These are phyloP conservation scores for Holacanthus passer DNA, from an alignment of 2,113 vertebrate species.

Conservation along the genomic window DNA sequence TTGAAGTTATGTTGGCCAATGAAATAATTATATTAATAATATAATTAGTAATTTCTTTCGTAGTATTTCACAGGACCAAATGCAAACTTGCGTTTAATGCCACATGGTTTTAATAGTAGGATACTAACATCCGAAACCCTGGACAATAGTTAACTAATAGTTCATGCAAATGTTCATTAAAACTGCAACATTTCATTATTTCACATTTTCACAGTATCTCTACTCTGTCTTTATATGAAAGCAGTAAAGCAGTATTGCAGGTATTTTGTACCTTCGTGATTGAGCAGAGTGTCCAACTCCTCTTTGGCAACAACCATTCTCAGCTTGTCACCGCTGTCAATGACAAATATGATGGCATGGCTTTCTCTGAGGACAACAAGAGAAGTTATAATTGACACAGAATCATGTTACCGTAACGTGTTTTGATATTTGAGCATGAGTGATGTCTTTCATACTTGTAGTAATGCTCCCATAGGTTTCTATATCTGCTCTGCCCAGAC, in stretches of 20 bases:
- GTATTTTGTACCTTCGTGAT: slow-evolving; percentile 90
- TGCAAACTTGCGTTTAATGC: too few relatives aligned
- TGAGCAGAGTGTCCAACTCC: slow-evolving; percentile 95
- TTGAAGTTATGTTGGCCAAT: too few relatives aligned
- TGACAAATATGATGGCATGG: slow-evolving; percentile 99
- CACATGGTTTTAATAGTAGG: background rate
- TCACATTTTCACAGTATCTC: background rate
- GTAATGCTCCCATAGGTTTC: slow-evolving; percentile 99
- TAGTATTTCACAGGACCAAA: too few relatives aligned
- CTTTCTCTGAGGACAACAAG: slow-evolving; percentile 88
- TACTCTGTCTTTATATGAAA: background rate
- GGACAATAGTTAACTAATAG: background rate
- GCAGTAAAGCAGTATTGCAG: background rate
- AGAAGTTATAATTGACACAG: background rate
- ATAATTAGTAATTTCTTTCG: too few relatives aligned
- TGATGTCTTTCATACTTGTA: slow-evolving; percentile 90
- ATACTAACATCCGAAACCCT: background rate
- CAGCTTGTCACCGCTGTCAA: slow-evolving; percentile 96
- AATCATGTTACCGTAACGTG: too few relatives aligned
- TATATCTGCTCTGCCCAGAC: slow-evolving; percentile 97
- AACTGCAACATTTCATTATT: background rate
- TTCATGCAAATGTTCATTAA: background rate
- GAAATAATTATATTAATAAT: too few relatives aligned
- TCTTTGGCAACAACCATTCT: slow-evolving; percentile 99
- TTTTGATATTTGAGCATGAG: background rate